Evolutionary conservation across 2,888 invertebrate species (phyloP).

Genomic region (Troides helena): DNA sequence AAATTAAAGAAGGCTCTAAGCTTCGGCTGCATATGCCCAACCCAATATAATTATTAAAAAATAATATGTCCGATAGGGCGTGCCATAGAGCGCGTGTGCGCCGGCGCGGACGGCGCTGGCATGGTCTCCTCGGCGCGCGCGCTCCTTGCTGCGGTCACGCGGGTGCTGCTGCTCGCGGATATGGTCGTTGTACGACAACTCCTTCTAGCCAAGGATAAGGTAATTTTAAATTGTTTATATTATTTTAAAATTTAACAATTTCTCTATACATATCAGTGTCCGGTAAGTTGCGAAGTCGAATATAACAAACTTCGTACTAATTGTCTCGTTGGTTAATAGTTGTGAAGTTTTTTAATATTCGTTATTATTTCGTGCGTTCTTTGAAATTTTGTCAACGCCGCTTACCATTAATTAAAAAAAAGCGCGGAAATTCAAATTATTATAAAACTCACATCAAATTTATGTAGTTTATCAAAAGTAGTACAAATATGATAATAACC

Average conservation of each 20-base stretch:
- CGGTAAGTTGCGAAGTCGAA: not conserved
- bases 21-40: not conserved
- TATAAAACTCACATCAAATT: not conserved
- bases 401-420: too few species aligned
- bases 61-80: slow-evolving; percentile 82
- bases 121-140: slow-evolving; percentile 96
- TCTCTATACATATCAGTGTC: not conserved
- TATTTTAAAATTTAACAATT: too few species aligned
- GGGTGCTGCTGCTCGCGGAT: slow-evolving; percentile 97
- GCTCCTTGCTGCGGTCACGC: slow-evolving; percentile 95
- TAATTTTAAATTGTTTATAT: slow-evolving; percentile 52
- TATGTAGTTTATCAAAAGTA: not conserved
- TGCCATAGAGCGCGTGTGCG: slow-evolving; percentile 95
- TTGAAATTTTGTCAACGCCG: too few species aligned
- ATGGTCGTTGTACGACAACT: slow-evolving; percentile 98
- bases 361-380: too few species aligned
- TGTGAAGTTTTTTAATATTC: too few species aligned
- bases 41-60: not conserved
- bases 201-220: slow-evolving; percentile 96
- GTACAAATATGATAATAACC: not conserved
- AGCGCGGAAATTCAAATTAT: too few species aligned
- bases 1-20: too few species aligned
- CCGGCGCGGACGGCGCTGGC: slow-evolving; percentile 85
- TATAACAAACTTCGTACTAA: too few species aligned
- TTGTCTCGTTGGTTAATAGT: too few species aligned